Evolutionary conservation across 1,140 invertebrate species (phyloP), one percentile per base, ranked within the genome.

Genomic region (Ostrea denselamellosa): DNA sequence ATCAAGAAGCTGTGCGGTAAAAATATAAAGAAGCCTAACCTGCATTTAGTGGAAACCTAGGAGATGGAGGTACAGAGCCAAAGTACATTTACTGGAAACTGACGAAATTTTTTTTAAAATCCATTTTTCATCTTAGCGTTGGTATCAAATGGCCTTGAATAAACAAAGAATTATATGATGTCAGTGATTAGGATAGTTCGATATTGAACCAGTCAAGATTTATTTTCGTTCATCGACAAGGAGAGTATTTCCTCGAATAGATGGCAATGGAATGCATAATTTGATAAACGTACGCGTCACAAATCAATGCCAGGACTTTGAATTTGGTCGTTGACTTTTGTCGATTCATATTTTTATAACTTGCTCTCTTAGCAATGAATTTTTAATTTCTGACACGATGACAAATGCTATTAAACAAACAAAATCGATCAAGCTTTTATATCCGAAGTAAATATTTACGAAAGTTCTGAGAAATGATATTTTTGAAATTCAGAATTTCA

Each of bases 211-310:
- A 34, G 4, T 77, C 28, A 17, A 28, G 22, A 28, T 77, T 77
- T 77, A 77, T 77, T 77, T 77, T 77, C 25, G 68, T 28, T 25
- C 10, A 77, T 28, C 28, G 68, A 77, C 25, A 34, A 14, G 4
- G 28, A 77, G 68, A 34, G 68, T 77, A 77, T 77, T 25, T 77
- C 28, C 25, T 77, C 12, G 28, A 77, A 77, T 77, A 34, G 28
- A 28, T 34, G 22, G 68, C 28, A 77, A 77, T 77, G 25, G 68
- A 77, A 77, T 77, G 12, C 25, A 28, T 71, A 14, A 14, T 77
- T 77, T 77, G 9, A 17, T 25, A 77, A 28, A 77, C 28, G 10
- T 28, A 10, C 10, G 22, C 9, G 28, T 25, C 5, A 0, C 9
- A 28, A 77, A 77, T 77, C 25, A 77, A 77, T 77, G 7, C 8